Evolutionary conservation across 2,113 vertebrate species (phyloP), one percentile per base, ranked within the genome.

Genomic region (Todiramphus saurophagus): DNA sequence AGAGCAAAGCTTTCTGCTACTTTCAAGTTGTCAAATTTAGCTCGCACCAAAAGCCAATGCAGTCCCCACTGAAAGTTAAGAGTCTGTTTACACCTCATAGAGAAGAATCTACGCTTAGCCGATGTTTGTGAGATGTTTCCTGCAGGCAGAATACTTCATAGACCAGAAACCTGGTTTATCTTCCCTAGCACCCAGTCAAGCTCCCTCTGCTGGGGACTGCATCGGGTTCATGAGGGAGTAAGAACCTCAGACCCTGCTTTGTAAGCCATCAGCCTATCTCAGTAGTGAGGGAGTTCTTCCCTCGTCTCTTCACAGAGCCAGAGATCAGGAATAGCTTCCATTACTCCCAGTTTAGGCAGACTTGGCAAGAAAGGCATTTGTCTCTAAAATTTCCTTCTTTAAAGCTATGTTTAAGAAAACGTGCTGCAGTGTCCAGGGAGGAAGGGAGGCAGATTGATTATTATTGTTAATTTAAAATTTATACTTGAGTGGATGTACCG

Each of bases 181-280:
- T 64, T 12, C 35, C 59, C 5, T 4, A 23, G 30, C 16, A 63
- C 33, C 35, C 73, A 31, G 31, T 9, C 10, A 53, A 86, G 33
- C 80, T 93, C 76, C 73, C 78, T 87, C 56, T 92, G 46, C 88
- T 90, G 85, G 64, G 41, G 25, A 43, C 39, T 56, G 21, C 21
- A 13, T 0, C 2, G 2, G 3, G 25, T 39, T 81, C 9, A 0
- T 5, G 13, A 20, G 13, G 9, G 25, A 19, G 8, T 62, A 55
- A 19, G 8, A 66, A 55, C 31, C 44, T 50, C 33, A 80, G 28
- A n/a, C 3, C 43, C 44, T 8, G 5, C 28, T 46, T 55, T 3
- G 1, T 5, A 19, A 67, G 2, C 28, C 33, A 37, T 55, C 70
- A 77, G 7, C 48, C 33, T 63, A 10, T 18, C 14, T 50, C 41